phyloP scores from a whole-genome alignment of 23 tunicate species.

The Ciona savignyi region DNA sequence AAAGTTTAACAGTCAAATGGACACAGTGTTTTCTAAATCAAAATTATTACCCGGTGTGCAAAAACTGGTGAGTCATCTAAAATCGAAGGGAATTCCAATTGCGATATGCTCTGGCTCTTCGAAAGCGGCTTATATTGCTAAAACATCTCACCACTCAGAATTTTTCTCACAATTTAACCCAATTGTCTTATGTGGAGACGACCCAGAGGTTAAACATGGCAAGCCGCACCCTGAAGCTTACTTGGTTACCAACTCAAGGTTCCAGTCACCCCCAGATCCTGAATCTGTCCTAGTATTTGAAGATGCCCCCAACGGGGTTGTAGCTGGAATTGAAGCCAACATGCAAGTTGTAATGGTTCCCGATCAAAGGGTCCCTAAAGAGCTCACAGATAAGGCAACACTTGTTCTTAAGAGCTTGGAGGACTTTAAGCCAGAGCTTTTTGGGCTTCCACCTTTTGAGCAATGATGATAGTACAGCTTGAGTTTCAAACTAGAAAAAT shows the following conservation, averaged over 20 bases:
- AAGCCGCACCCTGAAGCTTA: slow-evolving; percentile 96
- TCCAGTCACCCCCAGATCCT: slow-evolving; percentile 38
- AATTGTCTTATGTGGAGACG: slow-evolving; percentile 79
- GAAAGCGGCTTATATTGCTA: slow-evolving; percentile 31
- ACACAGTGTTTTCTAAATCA: slow-evolving; percentile 31
- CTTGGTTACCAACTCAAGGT: slow-evolving; percentile 44
- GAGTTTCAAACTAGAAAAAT: no score
- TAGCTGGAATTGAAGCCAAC: slow-evolving; percentile 70
- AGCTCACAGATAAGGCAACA: slow-evolving; percentile 58
- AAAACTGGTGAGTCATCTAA: slow-evolving; percentile 50
- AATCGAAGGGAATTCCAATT: slow-evolving; percentile 39
- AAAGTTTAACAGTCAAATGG: slow-evolving; percentile 12
- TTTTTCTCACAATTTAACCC: slow-evolving; percentile 46
- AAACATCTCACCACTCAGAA: slow-evolving; percentile 41
- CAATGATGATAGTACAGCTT: no score
- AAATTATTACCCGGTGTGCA: slow-evolving; percentile 59
- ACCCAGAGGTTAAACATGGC: slow-evolving; percentile 84
- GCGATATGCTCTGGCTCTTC: slow-evolving; percentile 79
- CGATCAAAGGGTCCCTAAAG: slow-evolving; percentile 43
- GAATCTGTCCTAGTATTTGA: slow-evolving; percentile 67
- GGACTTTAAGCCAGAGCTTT: slow-evolving; percentile 69
- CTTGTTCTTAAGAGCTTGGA: slow-evolving; percentile 44
- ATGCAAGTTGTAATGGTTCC: slow-evolving; percentile 99
- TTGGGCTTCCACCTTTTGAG: slow-evolving; percentile 83
- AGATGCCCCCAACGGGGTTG: slow-evolving; percentile 98